Evolutionary conservation across 2,888 invertebrate genomes (phyloP).

Genomic region (Trileptium ribeirensis): DNA sequence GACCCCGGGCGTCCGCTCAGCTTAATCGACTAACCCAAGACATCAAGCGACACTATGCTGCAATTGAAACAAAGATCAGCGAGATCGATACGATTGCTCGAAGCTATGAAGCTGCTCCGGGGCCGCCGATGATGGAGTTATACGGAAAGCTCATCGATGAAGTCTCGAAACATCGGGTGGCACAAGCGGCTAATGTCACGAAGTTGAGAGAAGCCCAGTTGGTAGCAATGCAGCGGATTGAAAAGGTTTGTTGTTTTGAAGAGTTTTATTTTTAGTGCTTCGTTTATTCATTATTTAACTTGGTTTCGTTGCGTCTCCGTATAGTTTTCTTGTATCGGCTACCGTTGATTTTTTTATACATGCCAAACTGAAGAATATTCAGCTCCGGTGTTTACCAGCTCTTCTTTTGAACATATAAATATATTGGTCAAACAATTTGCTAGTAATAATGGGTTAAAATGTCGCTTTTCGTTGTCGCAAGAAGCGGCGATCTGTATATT

Average conservation of each 20-base stretch:
- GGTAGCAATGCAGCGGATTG: not conserved
- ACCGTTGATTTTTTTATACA: too few species aligned
- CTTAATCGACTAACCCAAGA: not conserved
- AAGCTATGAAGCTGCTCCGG: not conserved
- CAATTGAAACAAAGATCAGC: not conserved
- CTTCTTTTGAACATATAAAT: too few species aligned
- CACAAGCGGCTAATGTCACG: not conserved
- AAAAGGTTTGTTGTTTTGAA: not conserved
- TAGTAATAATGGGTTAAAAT: too few species aligned
- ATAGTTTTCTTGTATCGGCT: too few species aligned
- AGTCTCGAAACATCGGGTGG: not conserved
- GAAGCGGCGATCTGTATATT: too few species aligned
- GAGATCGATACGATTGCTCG: not conserved
- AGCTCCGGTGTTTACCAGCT: too few species aligned
- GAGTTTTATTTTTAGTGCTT: too few species aligned
- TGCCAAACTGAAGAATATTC: too few species aligned
- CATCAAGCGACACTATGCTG: not conserved
- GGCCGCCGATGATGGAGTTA: not conserved
- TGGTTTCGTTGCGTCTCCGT: too few species aligned
- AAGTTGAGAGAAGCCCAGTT: slow-evolving; percentile 11
- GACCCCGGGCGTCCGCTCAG: not conserved
- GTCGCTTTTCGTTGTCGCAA: too few species aligned
- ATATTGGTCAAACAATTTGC: too few species aligned
- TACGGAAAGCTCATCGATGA: not conserved
- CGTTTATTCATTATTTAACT: too few species aligned